Evolutionary conservation across 2,797 vertebrate species (phyloP).

Genomic region (Kryptopterus vitreolus): DNA sequence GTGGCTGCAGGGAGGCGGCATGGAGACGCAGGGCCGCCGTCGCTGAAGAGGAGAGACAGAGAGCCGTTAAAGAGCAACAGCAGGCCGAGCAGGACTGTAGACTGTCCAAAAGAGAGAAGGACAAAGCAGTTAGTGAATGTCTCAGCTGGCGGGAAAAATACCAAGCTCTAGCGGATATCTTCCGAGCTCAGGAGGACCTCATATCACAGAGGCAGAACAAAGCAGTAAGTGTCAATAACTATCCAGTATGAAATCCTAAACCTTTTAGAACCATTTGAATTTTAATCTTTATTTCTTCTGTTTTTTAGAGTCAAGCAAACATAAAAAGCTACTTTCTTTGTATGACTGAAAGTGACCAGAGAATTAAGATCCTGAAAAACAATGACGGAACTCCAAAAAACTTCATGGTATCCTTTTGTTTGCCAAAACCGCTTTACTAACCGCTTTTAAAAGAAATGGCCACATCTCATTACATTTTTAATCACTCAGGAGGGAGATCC

Average conservation of each 20-base stretch:
- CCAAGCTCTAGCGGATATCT: constrained; percentile 55
- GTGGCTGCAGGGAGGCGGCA: constrained; percentile 62
- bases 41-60: constrained; percentile 66
- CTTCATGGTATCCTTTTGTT: constrained; percentile 65
- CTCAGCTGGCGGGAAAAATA: constrained; percentile 72
- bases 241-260: background rate
- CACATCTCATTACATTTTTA: background rate
- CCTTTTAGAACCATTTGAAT: background rate
- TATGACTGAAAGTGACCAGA: constrained; percentile 77
- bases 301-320: constrained; percentile 74
- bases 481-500: constrained; percentile 74
- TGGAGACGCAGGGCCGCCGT: constrained; percentile 59
- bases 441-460: background rate
- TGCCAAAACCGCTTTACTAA: background rate
- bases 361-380: constrained; percentile 75
- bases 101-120: constrained; percentile 63
- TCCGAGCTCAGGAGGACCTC: constrained; percentile 67
- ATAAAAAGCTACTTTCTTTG: constrained; percentile 79
- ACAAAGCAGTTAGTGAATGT: constrained; percentile 67
- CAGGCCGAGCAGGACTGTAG: constrained; percentile 68
- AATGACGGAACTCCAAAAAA: constrained; percentile 68
- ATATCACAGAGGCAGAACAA: constrained; percentile 72
- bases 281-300: background rate
- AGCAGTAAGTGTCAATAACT: constrained; percentile 59
- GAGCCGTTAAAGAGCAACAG: constrained; percentile 58